A percentile compares a stretch with the other conserved stretches of the same genome.
Evolutionary conservation across 2,113 vertebrate genomes (phyloP).

Genomic region (Phodopus roborovskii): DNA sequence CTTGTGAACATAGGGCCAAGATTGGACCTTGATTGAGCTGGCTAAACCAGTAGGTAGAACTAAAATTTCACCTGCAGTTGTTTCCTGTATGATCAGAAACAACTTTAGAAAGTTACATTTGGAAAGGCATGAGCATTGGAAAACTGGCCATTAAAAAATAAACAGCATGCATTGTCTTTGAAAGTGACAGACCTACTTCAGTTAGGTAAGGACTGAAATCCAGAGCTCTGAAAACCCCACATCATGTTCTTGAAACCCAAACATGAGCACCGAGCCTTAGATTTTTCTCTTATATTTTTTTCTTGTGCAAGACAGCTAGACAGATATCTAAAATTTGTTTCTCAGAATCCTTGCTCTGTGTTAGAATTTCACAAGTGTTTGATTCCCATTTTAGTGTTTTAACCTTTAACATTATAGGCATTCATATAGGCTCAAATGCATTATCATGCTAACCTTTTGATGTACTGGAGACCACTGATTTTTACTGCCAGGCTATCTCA

Average conservation of each 20-base stretch:
- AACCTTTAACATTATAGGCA: constrained; percentile 26
- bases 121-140: neutral
- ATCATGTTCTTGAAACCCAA: neutral
- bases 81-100: constrained; percentile 32
- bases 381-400: constrained; percentile 31
- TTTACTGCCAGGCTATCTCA: neutral
- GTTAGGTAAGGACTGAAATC: constrained; percentile 20
- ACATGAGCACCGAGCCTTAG: neutral
- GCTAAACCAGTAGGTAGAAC: neutral
- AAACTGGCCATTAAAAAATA: neutral
- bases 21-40: neutral
- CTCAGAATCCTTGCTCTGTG: constrained; percentile 7
- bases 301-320: neutral
- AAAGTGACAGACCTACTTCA: neutral
- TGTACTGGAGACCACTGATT: constrained; percentile 9
- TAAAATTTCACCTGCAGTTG: neutral
- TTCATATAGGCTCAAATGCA: neutral
- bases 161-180: neutral
- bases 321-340: neutral
- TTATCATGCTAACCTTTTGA: constrained; percentile 48
- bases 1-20: neutral
- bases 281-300: constrained; percentile 11
- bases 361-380: constrained; percentile 41
- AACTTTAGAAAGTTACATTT: neutral
- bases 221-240: neutral